phyloP scores from a whole-genome alignment of 2,113 vertebrate species.

The Copsychus sechellarum region DNA sequence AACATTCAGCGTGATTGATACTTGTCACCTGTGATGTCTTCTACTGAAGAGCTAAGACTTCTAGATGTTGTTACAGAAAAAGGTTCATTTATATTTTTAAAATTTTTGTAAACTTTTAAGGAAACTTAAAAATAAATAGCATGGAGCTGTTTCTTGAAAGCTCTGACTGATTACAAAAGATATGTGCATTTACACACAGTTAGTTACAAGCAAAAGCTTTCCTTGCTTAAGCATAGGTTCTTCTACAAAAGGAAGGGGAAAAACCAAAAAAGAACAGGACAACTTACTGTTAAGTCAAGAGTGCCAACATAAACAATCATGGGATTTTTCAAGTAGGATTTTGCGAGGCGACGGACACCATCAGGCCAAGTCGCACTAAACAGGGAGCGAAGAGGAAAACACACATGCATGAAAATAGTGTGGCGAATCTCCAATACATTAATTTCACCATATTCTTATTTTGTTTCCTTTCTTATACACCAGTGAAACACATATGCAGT shows the following conservation, averaged over 20 bases:
- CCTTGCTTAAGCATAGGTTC: background rate
- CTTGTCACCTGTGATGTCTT: fast-evolving
- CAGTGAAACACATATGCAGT: background rate
- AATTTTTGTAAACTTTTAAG: background rate
- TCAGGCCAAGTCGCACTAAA: slow-evolving; percentile 93
- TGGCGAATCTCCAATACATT: background rate
- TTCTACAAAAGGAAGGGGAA: background rate
- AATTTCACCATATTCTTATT: background rate
- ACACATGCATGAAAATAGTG: background rate
- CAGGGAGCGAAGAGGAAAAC: background rate
- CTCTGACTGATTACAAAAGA: background rate
- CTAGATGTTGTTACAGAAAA: background rate
- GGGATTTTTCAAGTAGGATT: slow-evolving; percentile 91
- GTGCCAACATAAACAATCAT: slow-evolving; percentile 98
- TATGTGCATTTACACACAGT: fast-evolving
- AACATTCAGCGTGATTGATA: background rate
- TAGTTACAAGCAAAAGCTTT: background rate
- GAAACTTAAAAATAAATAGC: background rate
- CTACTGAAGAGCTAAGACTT: background rate
- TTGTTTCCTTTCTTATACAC: background rate
- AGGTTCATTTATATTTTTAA: background rate
- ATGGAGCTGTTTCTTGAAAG: background rate
- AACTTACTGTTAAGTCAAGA: slow-evolving; percentile 90
- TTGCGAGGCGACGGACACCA: slow-evolving; percentile 87
- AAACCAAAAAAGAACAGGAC: background rate